Conservation (phyloP, 2,797 vertebrate species). For the Tenualosa thibaudeaui region DNA sequence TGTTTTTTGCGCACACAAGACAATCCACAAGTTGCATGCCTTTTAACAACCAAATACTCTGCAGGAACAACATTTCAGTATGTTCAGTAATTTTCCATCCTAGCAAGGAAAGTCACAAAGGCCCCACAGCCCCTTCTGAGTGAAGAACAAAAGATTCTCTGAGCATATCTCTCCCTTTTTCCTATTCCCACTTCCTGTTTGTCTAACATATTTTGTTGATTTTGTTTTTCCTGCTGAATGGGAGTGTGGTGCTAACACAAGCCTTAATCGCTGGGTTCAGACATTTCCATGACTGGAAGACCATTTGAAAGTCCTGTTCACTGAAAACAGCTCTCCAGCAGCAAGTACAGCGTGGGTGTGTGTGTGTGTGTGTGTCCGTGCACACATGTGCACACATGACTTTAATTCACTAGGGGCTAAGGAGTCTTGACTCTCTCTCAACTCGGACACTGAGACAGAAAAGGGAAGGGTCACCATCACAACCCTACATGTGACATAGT, state of each 20-base stretch:
- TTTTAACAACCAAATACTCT: background rate
- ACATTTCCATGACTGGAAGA: slow-evolving; percentile 52
- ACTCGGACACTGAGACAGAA: background rate
- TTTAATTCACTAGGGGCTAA: background rate
- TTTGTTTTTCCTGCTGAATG: slow-evolving; percentile 43
- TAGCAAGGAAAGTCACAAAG: background rate
- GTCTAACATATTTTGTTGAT: slow-evolving; percentile 57
- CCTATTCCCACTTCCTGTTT: slow-evolving; percentile 68
- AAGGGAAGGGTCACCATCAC: background rate
- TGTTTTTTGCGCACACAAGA: background rate
- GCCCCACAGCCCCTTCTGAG: background rate
- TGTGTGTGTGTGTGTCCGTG: no score
- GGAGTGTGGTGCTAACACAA: slow-evolving; percentile 44
- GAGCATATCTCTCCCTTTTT: background rate
- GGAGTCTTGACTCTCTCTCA: background rate
- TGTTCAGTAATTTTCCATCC: slow-evolving; percentile 17
- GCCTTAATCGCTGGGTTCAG: slow-evolving; percentile 30
- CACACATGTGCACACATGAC: background rate
- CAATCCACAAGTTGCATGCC: background rate
- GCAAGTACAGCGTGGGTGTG: no score
- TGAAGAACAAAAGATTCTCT: background rate
- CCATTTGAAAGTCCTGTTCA: background rate
- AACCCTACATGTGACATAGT: no score
- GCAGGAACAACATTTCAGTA: background rate
- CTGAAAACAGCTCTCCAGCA: background rate